Conservation (phyloP, 2,797 vertebrate genomes). For the Hypotaenidia philippensis region DNA sequence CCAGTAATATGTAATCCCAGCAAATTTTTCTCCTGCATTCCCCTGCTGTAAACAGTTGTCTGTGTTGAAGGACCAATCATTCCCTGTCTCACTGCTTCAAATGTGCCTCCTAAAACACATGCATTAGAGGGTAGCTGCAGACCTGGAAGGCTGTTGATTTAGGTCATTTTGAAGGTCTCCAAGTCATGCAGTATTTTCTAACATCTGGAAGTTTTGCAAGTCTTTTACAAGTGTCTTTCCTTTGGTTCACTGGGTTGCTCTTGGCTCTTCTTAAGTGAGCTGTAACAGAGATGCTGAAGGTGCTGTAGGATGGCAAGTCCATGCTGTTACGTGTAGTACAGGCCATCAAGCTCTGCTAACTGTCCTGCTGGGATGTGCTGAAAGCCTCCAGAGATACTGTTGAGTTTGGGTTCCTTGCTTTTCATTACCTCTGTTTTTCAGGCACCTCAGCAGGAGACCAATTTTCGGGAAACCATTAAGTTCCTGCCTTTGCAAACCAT, state of each 20-base stretch:
- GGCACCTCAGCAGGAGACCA: not conserved
- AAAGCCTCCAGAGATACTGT: not conserved
- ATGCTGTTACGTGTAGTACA: accelerated
- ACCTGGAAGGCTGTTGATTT: not conserved
- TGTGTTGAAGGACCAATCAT: not conserved
- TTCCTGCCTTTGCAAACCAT: not conserved
- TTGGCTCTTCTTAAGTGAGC: not conserved
- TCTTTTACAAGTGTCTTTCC: not conserved
- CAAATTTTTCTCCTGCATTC: not conserved
- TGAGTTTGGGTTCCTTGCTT: not conserved
- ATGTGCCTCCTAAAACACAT: not conserved
- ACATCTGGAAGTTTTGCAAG: not conserved
- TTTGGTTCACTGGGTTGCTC: not conserved
- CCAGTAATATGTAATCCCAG: not conserved
- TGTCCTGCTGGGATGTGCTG: not conserved
- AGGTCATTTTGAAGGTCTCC: not conserved
- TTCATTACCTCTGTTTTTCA: not conserved
- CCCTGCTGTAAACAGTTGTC: not conserved
- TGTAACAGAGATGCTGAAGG: not conserved
- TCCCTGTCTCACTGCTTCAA: not conserved
- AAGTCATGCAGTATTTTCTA: not conserved
- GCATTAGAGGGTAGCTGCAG: not conserved
- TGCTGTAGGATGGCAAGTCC: not conserved
- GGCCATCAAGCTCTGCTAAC: not conserved
- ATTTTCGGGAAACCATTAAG: not conserved